A percentile compares a stretch with the other conserved stretches of the same genome.
These are phyloP conservation scores for Drosophila basisetae DNA, from an alignment of 2,888 invertebrate species.

Conservation along the genomic window DNA sequence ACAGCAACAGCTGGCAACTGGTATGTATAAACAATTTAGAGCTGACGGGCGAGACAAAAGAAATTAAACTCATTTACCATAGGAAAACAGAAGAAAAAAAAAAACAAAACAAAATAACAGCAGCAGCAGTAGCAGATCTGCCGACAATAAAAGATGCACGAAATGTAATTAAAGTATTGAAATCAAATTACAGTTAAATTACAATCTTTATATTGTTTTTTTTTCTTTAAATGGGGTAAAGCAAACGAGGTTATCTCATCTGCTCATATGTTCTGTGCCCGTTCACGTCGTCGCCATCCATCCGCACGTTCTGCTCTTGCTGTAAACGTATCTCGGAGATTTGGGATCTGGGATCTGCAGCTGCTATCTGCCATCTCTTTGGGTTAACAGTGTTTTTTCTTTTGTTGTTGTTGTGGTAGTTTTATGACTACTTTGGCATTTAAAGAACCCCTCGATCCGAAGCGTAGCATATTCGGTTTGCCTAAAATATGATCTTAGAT, in stretches of 20 bases:
- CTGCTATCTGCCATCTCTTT: constrained; percentile 15
- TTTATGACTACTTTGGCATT: constrained; percentile 26
- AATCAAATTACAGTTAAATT: constrained; percentile 79
- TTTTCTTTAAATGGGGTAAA: constrained; percentile 16
- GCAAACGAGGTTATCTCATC: constrained; percentile 15
- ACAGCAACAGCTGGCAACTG: constrained; percentile 10
- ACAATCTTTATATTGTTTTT: constrained; percentile 29
- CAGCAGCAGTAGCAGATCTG: neutral
- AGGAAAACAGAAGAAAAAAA: constrained; percentile 13
- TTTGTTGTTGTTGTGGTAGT: neutral
- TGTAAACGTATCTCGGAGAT: constrained; percentile 28
- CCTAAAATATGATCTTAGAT: neutral
- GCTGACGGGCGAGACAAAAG: constrained; percentile 39
- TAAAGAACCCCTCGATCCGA: constrained; percentile 25
- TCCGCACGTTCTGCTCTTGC: constrained; percentile 19
- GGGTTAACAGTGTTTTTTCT: constrained; percentile 39
- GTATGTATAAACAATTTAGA: constrained; percentile 29
- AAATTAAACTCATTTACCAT: constrained; percentile 55
- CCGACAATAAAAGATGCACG: constrained; percentile 40
- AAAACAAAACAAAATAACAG: neutral
- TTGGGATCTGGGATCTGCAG: constrained; percentile 22
- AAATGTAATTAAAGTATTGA: constrained; percentile 78
- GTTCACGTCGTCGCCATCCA: constrained; percentile 4
- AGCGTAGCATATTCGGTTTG: neutral
- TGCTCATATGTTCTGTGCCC: constrained; percentile 9